Percentiles rank a stretch among this genome's conserved stretches.
Conservation (phyloP, 2,113 vertebrate species). For the Dromaius novaehollandiae region DNA sequence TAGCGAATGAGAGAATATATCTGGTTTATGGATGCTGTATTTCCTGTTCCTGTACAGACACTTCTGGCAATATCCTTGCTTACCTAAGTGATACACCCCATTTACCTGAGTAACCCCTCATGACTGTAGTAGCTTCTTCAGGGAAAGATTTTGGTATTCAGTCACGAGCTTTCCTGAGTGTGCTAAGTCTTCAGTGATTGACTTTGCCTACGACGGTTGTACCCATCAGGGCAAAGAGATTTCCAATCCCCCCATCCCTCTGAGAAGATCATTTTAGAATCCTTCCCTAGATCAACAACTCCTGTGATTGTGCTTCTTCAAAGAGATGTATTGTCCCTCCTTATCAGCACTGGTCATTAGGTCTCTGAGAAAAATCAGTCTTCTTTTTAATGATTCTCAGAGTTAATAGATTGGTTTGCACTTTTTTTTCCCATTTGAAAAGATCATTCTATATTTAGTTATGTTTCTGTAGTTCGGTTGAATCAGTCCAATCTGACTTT, state of each 20-base stretch:
- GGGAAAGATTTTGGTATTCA: background rate
- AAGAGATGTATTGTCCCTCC: background rate
- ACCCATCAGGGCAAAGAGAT: background rate
- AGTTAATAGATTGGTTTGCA: background rate
- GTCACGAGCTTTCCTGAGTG: background rate
- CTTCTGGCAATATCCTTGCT: background rate
- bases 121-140: background rate
- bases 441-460: background rate
- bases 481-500: background rate
- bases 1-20: background rate
- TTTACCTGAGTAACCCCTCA: background rate
- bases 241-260: accelerated
- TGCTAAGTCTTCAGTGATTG: background rate
- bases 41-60: background rate
- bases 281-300: background rate
- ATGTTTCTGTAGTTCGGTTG: background rate
- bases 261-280: background rate
- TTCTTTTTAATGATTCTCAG: background rate
- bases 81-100: background rate
- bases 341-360: background rate
- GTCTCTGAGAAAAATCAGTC: background rate
- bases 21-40: background rate
- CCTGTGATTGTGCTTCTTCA: background rate
- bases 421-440: background rate
- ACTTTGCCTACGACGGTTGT: background rate